phyloP scores from a whole-genome alignment of 2,797 vertebrate species.

The Vespertilio murinus region DNA sequence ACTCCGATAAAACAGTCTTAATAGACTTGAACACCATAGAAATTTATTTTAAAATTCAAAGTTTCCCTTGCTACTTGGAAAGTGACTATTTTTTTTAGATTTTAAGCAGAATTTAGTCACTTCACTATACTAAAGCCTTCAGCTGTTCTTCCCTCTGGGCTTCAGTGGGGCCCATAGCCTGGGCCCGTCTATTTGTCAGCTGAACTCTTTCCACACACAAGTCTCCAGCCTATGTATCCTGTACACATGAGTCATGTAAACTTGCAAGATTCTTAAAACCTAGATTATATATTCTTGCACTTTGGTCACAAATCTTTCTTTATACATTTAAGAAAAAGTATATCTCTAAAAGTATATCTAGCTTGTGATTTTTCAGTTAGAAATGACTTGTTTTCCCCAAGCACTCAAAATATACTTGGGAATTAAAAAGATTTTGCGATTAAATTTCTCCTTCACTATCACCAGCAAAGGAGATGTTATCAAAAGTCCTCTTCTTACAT shows the following conservation, averaged over 20 bases:
- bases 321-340: conserved; percentile 12
- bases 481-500: neutral
- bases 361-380: conserved; percentile 8
- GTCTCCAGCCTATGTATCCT: neutral
- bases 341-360: neutral
- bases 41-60: conserved; percentile 28
- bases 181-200: neutral
- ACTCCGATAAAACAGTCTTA: neutral
- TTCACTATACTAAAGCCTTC: neutral
- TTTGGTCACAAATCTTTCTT: neutral
- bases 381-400: conserved; percentile 23
- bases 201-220: neutral
- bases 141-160: neutral
- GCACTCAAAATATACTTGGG: neutral
- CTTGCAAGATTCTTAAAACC: conserved; percentile 8
- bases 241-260: neutral
- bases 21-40: neutral
- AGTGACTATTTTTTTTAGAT: conserved; percentile 21
- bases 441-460: neutral
- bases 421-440: neutral
- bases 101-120: neutral
- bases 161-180: neutral
- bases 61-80: conserved; percentile 3
- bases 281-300: neutral
- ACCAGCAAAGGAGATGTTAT: neutral